Evolutionary conservation across 2,113 vertebrate species (phyloP).

Genomic region (Hystrix cristata): DNA sequence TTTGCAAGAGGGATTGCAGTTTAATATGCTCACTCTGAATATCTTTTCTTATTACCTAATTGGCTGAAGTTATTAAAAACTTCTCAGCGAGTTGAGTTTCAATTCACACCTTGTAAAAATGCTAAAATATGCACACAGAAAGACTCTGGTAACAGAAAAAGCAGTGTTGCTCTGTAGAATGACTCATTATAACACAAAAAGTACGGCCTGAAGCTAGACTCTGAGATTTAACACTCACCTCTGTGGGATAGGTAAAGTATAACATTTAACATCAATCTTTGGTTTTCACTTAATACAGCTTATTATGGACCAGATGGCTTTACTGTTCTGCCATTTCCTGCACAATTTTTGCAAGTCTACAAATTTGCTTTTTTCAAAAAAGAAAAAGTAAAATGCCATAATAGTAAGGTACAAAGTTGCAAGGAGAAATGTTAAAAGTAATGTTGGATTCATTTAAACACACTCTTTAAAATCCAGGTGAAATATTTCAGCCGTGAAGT

Average conservation of each 20-base stretch:
- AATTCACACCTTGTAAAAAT: slow-evolving; percentile 79
- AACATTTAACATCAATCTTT: slow-evolving; percentile 78
- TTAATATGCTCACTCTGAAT: slow-evolving; percentile 72
- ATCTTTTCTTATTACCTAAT: slow-evolving; percentile 79
- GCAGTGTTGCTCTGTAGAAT: slow-evolving; percentile 56
- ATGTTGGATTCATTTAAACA: slow-evolving; percentile 77
- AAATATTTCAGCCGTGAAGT: slow-evolving; percentile 58
- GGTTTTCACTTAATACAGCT: slow-evolving; percentile 78
- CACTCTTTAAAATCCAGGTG: slow-evolving; percentile 65
- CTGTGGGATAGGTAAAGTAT: slow-evolving; percentile 48
- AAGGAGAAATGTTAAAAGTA: slow-evolving; percentile 70
- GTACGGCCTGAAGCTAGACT: slow-evolving; percentile 53
- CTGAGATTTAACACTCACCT: slow-evolving; percentile 75
- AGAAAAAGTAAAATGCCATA: slow-evolving; percentile 71
- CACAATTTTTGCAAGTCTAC: slow-evolving; percentile 66
- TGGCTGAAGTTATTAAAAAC: slow-evolving; percentile 79
- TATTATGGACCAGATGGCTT: slow-evolving; percentile 78
- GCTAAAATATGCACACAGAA: slow-evolving; percentile 74
- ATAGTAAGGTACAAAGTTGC: slow-evolving; percentile 55
- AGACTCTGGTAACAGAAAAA: slow-evolving; percentile 73
- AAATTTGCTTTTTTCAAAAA: slow-evolving; percentile 62
- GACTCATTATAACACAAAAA: slow-evolving; percentile 79
- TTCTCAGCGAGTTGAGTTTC: slow-evolving; percentile 73
- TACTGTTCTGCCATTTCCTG: slow-evolving; percentile 79
- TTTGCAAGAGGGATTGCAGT: slow-evolving; percentile 57